Percentiles rank a stretch among this genome's conserved stretches.
Evolutionary conservation across 37 sponge, comb jelly and placozoan species (phyloP).

Genomic region (Spongia lamella): DNA sequence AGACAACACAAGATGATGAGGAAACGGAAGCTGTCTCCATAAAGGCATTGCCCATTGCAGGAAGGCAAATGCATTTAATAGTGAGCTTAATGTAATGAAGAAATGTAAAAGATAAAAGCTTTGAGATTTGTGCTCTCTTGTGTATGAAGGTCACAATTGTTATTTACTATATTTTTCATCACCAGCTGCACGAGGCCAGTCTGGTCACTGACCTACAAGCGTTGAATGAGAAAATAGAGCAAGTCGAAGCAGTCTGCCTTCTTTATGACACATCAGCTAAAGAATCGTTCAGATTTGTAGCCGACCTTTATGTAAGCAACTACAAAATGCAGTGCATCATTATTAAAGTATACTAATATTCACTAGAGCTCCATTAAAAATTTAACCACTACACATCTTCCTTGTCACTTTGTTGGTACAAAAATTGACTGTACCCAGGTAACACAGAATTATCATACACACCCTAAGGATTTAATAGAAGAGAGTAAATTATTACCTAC

Average conservation of each 20-base stretch:
- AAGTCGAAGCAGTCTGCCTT: constrained; percentile 75
- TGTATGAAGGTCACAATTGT: neutral
- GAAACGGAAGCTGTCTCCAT: too few species aligned
- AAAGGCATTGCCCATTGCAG: too few species aligned
- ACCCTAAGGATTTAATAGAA: too few species aligned
- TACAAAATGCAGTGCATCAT: neutral
- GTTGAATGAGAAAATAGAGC: constrained; percentile 38
- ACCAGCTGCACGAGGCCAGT: constrained; percentile 12
- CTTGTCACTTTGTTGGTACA: constrained; percentile 78
- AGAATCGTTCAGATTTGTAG: constrained; percentile 63
- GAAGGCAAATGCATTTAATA: too few species aligned
- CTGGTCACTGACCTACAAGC: neutral
- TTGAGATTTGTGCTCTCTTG: neutral
- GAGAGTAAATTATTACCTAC: too few species aligned
- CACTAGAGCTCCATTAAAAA: constrained; percentile 52
- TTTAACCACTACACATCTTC: constrained; percentile 40
- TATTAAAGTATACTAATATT: neutral
- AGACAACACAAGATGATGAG: too few species aligned
- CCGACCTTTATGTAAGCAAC: constrained; percentile 58
- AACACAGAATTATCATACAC: constrained; percentile 29
- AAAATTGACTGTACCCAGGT: constrained; percentile 67
- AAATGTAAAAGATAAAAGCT: neutral
- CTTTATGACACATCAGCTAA: constrained; percentile 70
- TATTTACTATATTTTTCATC: too few species aligned
- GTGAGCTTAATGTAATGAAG: too few species aligned